Base-by-base conservation (phyloP, 2,797 vertebrate species). In the Sandelia bainsii region DNA sequence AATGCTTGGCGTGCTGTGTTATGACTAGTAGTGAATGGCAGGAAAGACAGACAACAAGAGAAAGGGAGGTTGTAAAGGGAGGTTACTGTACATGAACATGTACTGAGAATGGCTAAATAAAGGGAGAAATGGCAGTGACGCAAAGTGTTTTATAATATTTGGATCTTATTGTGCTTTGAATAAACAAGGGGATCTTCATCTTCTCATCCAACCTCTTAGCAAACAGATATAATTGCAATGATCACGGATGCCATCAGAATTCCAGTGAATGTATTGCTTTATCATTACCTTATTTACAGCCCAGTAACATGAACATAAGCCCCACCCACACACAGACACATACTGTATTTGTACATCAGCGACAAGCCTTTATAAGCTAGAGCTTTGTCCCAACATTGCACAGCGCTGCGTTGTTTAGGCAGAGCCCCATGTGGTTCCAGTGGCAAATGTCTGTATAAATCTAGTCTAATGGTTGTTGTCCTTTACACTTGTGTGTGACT, bases 401-500 rank as follows among this genome's bases (percentile, higher is more conserved):
- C 42, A 44, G 16, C 16, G 1, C 42, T 44, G 14, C 6, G 16
- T 44, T 44, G 42, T 6, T 44, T 44, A 17, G 42, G 42, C 42
- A 46, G 19, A 46, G 44, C 1, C 19, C 44, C 44, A 19, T 22
- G n/a, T 48, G n/a, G 4, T 48, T 20, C 46, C 20, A 48, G 9
- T 48, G n/a, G 46, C 20, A 48, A 48, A 48, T 48, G 46, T 48
- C n/a, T 48, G 46, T 48, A 9, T 48, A 22, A 20, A 48, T 20
- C 46, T 48, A 22, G 20, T 8, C n/a, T 92, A 90, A 92, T 88
- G 79, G 84, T 83, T 75, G 77, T 90, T 91, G 83, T 81, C 81
- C 67, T 83, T 92, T 77, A 75, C 92, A 92, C 89, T 80, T 60
- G 5, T 20, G 80, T 89, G 92, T 85, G 79, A 88, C 91, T 94